These are phyloP conservation scores for Naja naja DNA, from an alignment of 2,113 vertebrate species.

Conservation along the genomic window DNA sequence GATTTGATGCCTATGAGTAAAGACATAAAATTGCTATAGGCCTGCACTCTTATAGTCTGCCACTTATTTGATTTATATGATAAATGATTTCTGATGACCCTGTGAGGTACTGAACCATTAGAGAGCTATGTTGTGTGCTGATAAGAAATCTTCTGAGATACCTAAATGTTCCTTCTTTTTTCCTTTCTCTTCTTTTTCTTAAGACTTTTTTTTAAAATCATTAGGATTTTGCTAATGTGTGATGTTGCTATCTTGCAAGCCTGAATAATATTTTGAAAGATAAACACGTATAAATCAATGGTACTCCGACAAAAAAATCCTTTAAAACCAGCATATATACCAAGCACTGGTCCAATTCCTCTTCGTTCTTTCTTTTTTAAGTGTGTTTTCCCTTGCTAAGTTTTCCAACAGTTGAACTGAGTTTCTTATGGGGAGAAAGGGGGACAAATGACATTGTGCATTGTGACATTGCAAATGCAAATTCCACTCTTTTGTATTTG, in stretches of 20 bases:
- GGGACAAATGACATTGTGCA: background rate
- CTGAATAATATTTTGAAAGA: constrained; percentile 67
- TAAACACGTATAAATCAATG: constrained; percentile 63
- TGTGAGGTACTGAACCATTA: constrained; percentile 67
- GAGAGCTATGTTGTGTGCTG: constrained; percentile 63
- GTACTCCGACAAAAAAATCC: constrained; percentile 43
- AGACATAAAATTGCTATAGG: constrained; percentile 61
- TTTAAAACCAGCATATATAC: constrained; percentile 57
- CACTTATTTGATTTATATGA: constrained; percentile 68
- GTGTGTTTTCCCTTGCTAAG: constrained; percentile 54
- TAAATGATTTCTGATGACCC: constrained; percentile 66
- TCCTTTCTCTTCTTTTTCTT: background rate
- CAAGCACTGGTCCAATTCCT: constrained; percentile 33
- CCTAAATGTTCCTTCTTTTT: constrained; percentile 61
- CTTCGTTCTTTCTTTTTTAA: constrained; percentile 20
- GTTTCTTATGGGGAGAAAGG: background rate
- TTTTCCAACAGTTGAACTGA: constrained; percentile 55
- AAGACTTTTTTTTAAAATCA: constrained; percentile 7
- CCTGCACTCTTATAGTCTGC: constrained; percentile 57
- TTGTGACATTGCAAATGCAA: background rate
- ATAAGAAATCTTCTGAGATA: constrained; percentile 73
- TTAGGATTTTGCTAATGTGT: constrained; percentile 16
- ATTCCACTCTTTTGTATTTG: background rate
- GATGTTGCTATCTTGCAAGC: constrained; percentile 65
- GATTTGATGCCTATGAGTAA: constrained; percentile 61